A percentile compares a stretch with the other conserved stretches of the same genome.
phyloP scores from a whole-genome alignment of 1,140 invertebrate genomes.

The Drosophila serrata region DNA sequence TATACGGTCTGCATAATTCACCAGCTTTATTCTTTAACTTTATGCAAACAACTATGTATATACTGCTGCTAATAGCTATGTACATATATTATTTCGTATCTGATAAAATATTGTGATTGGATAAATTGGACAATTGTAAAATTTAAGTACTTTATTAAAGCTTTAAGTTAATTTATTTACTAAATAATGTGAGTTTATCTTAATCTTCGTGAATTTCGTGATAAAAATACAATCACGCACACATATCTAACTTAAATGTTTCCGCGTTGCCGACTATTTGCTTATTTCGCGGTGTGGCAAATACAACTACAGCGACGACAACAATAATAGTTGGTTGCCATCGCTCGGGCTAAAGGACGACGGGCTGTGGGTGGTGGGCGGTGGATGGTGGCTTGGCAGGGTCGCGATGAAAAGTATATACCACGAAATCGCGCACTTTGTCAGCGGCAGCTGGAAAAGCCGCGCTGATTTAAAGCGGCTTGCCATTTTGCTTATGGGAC shows the following conservation, averaged over 20 bases:
- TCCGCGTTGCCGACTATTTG: conserved; percentile 43
- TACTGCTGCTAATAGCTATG: neutral
- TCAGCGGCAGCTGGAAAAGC: conserved; percentile 65
- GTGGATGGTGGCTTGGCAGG: neutral
- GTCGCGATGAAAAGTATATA: conserved; percentile 25
- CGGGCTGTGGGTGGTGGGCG: neutral
- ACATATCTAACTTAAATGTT: conserved; percentile 22
- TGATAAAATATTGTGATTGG: neutral
- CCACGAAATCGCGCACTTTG: conserved; percentile 64
- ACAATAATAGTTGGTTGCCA: conserved; percentile 39
- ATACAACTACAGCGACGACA: conserved; percentile 35
- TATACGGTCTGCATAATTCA: no score
- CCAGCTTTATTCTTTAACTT: no score
- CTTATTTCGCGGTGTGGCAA: conserved; percentile 50
- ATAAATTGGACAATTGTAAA: neutral
- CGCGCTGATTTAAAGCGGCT: conserved; percentile 68
- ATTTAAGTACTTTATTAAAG: neutral
- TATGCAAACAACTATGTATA: no score
- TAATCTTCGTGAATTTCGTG: no score
- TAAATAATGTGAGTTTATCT: neutral
- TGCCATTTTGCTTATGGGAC: conserved; percentile 61
- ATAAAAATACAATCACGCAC: neutral
- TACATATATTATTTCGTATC: neutral
- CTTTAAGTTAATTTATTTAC: neutral
- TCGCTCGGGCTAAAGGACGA: neutral